phyloP scores from a whole-genome alignment of 2,797 vertebrate genomes.

The Gymnocypris eckloni region DNA sequence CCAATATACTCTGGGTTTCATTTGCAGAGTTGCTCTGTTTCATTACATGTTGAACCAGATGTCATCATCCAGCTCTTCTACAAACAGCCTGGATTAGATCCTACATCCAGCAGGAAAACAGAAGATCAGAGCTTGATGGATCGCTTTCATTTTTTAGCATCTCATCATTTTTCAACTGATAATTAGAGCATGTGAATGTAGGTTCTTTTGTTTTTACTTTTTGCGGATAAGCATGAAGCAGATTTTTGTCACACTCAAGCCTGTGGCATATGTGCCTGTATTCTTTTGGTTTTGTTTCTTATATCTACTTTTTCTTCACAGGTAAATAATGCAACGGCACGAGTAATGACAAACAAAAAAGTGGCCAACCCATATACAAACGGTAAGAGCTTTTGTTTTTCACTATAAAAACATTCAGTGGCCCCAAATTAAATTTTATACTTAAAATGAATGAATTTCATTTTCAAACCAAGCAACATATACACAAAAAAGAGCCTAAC shows the following conservation, averaged over 20 bases:
- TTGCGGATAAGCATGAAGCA: conserved; percentile 37
- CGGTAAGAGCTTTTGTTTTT: conserved; percentile 75
- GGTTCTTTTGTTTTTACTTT: background rate
- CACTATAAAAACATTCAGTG: background rate
- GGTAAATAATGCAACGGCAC: conserved; percentile 95
- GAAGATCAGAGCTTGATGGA: conserved; percentile 53
- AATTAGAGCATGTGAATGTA: conserved; percentile 45
- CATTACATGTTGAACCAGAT: conserved; percentile 51
- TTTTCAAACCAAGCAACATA: background rate
- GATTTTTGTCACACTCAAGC: conserved; percentile 12
- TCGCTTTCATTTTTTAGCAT: conserved; percentile 47
- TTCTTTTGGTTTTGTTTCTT: conserved; percentile 32
- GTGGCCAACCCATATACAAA: conserved; percentile 91
- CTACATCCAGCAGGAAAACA: conserved; percentile 48
- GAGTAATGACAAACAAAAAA: conserved; percentile 97
- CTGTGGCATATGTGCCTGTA: conserved; percentile 27
- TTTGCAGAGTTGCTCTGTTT: conserved; percentile 43
- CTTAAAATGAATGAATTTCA: background rate
- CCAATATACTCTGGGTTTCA: conserved; percentile 38
- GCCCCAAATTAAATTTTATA: background rate
- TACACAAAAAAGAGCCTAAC: background rate
- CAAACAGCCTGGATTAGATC: conserved; percentile 51
- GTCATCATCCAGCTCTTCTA: conserved; percentile 39
- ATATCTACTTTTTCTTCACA: conserved; percentile 66
- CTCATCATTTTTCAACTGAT: conserved; percentile 33